Evolutionary conservation across 2,797 vertebrate species (phyloP), one percentile per base, ranked within the genome.

Genomic region (Mormyrops boulengeri): DNA sequence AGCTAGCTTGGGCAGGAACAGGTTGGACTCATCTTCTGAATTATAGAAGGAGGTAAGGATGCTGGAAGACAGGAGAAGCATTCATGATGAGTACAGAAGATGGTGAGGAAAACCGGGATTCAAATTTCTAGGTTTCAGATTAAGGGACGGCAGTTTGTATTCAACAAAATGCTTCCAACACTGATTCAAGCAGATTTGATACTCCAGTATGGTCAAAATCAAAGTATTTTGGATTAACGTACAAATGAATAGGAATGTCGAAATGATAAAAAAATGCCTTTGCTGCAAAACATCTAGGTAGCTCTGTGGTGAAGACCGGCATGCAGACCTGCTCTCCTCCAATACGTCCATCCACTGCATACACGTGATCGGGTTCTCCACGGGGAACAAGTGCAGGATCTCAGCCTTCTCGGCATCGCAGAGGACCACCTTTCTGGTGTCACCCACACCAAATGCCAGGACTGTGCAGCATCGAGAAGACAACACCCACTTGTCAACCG

Each of bases 321-420:
- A n/a, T 22, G 57, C 85, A n/a, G 47, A 98, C 99, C 97, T 98
- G 96, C 95, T 98, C 91, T 99, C 97, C 91, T 97, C 97, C n/a
- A 96, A 97, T 91, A 99, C 98, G 93, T 99, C 98, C 97, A 98
- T 98, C 99, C 98, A 99, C 55, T 98, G 97, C 99, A 99, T 99
- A 91, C 97, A 99, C 6, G 97, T 97, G 30, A 99, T 94, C 0
- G 96, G 93, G 0, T 92, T 95, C 88, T 97, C 96, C 93, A 98
- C 95, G 0, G 96, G 95, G 91, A 99, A 99, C 86, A 97, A 96
- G 69, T 99, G 98, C 85, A 99, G 96, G 91, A 98, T 98, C 93
- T 99, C 98, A 6, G 99, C 98, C 89, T 99, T 99, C 94, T 99
- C 99, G 3, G 98, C 98, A 69, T 99, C 98, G 93, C 99, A 99